phyloP scores from a whole-genome alignment of 2,797 vertebrate genomes.

The Microctenopoma lineatum region DNA sequence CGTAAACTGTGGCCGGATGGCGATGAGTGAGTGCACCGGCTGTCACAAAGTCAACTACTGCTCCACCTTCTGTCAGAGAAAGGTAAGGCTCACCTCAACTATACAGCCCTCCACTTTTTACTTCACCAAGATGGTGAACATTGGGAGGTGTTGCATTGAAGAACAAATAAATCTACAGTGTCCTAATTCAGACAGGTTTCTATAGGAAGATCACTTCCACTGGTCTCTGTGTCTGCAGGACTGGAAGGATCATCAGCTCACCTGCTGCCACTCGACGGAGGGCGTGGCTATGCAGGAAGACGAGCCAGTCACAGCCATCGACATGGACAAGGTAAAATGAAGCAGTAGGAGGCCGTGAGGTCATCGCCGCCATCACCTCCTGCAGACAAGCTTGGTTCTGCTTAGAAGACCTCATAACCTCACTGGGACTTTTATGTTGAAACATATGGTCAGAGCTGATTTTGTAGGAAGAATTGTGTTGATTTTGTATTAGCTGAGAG shows the following conservation, averaged over 20 bases:
- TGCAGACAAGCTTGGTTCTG: slow-evolving; percentile 20
- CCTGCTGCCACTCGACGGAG: slow-evolving; percentile 88
- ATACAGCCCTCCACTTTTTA: not conserved
- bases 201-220: too few species aligned
- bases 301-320: slow-evolving; percentile 85
- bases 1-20: slow-evolving; percentile 94
- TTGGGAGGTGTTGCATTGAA: too few species aligned
- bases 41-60: slow-evolving; percentile 99
- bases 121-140: not conserved
- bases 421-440: slow-evolving; percentile 7
- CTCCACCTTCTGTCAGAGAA: slow-evolving; percentile 96
- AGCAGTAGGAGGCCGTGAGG: too few species aligned
- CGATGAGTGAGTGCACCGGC: slow-evolving; percentile 93
- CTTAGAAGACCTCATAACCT: not conserved
- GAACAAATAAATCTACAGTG: too few species aligned
- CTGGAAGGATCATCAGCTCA: slow-evolving; percentile 97
- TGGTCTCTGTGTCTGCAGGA: slow-evolving; percentile 80
- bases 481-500: not conserved
- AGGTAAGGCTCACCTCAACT: slow-evolving; percentile 80
- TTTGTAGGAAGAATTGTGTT: not conserved
- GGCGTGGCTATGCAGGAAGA: slow-evolving; percentile 85
- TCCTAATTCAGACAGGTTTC: too few species aligned
- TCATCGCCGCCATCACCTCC: not conserved
- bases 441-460: not conserved
- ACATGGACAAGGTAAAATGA: slow-evolving; percentile 89